phyloP scores from a whole-genome alignment of 2,797 vertebrate species.

The Galaxias olidus region DNA sequence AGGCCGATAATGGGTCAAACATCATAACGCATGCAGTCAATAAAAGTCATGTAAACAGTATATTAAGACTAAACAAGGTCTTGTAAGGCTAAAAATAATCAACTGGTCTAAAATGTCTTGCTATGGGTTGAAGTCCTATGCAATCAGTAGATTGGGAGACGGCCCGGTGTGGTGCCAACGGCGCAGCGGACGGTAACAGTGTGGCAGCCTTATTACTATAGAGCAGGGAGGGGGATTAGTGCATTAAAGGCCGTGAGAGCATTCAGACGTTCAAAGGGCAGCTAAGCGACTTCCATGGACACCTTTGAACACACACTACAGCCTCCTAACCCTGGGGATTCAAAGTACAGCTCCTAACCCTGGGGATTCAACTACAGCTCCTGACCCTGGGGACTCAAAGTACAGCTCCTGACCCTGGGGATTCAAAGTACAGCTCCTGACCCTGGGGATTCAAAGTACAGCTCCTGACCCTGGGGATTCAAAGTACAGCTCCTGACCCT shows the following conservation, averaged over 20 bases:
- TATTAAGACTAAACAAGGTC: slow-evolving; percentile 78
- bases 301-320: slow-evolving; percentile 33
- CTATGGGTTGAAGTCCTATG: slow-evolving; percentile 41
- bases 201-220: slow-evolving; percentile 52
- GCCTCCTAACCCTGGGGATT: slow-evolving; percentile 37
- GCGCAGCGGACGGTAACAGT: slow-evolving; percentile 24
- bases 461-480: slow-evolving; percentile 47
- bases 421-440: too few relatives aligned
- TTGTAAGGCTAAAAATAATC: slow-evolving; percentile 78
- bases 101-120: slow-evolving; percentile 56
- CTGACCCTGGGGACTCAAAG: slow-evolving; percentile 31
- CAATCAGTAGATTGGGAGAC: slow-evolving; percentile 36
- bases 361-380: too few relatives aligned
- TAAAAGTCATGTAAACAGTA: slow-evolving; percentile 78
- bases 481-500: slow-evolving; percentile 33
- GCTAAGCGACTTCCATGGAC: slow-evolving; percentile 51
- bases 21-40: slow-evolving; percentile 73
- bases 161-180: slow-evolving; percentile 6
- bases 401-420: slow-evolving; percentile 50
- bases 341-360: slow-evolving; percentile 37
- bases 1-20: slow-evolving; percentile 51
- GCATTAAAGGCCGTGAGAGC: slow-evolving; percentile 65
- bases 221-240: slow-evolving; percentile 56
- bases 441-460: slow-evolving; percentile 30
- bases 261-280: slow-evolving; percentile 61